Evolutionary conservation across 2,888 invertebrate species (phyloP), one percentile per base, ranked within the genome.

Genomic region (Theretra japonica): DNA sequence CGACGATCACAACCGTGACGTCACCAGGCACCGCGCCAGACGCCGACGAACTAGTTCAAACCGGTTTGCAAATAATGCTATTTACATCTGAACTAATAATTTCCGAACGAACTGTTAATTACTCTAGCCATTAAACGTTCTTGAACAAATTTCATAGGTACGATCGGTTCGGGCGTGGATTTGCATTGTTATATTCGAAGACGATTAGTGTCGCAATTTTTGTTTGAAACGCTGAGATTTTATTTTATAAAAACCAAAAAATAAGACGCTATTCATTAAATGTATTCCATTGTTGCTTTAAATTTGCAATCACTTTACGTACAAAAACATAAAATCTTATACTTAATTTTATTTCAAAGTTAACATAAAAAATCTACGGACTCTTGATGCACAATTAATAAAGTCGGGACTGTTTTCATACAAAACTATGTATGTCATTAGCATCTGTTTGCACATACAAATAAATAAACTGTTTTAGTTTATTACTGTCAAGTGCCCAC

Each of bases 1-100:
- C 70, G 62, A 50, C 70, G 50, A 69, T 74, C 69, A 74, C 62
- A 56, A 17, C 15, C 50, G 72, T 79, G 79, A 83, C 85, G 83
- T 83, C 83, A 85, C 74, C 56, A 41, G 83, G 80, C 80, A 72
- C 72, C 68, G 68, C 74, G 82, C 80, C 84, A 83, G 72, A 50
- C 30, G 33, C 58, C 30, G 33, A n/a, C 59, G 17, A 76, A 81
- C 82, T 74, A 71, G 83, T 77, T 71, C 70, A 28, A 76, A 78
- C 79, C 76, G 70, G 80, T 75, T 79, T 30, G 41, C 30, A 6
- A 28, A 60, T 50, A 19, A 21, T 53, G n/a, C 70, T n/a, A 65
- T 53, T 65, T 56, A 56, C 30, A 56, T 70, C 8, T n/a, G 53
- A 62, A 21, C 23, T 23, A 33, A 23, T 28, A 56, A 69, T 74